Base-by-base conservation (phyloP, 2,888 invertebrate species). In the Drosophila suboccidentalis region DNA sequence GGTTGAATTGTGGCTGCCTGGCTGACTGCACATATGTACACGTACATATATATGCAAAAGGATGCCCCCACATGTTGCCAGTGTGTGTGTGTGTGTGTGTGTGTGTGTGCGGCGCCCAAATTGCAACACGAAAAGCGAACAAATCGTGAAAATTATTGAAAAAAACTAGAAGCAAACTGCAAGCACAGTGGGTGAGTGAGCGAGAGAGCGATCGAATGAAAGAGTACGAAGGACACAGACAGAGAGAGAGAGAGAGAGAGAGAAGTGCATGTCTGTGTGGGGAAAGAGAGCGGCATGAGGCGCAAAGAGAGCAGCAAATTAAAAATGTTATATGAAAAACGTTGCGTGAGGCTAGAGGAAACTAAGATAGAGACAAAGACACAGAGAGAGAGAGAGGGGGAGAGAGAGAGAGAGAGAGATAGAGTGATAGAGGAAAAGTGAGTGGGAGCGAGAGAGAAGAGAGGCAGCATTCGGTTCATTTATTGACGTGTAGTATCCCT, bases 141-240 rank as follows among this genome's bases (percentile, higher is more conserved):
- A 84, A 89, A 84, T 89, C 87, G 84, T 89, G 75, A 76, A 89
- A 85, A 85, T 89, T 85, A 85, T 89, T 85, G 85, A 71, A 76
- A 71, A 82, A 61, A 39, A 19, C 26, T 29, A 29, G 19, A 44
- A 51, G 61, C 36, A 58, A 66, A 74, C 36, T 54, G 63, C 51
- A 62, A 61, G 53, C 44, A 39, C 38, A 10, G 55, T 55, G 55
- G 47, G 66, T 13, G 34, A 32, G 50, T 29, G 49, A 10, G 26
- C 6, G 49, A 5, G 46, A 1, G 29, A n/a, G 38, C 0, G 46
- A 41, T 41, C 46, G 41, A 29, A 8, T 54, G 53, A 43, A 50
- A 62, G 54, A 53, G 67, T 22, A 26, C 13, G 39, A 36, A 44
- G 5, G 44, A 13, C 22, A n/a, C 19, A 19, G 19, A 19, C 19